A percentile compares a stretch with the other conserved stretches of the same genome.
phyloP scores from a whole-genome alignment of 2,113 vertebrate genomes.

The Gallinago paraguaiae region DNA sequence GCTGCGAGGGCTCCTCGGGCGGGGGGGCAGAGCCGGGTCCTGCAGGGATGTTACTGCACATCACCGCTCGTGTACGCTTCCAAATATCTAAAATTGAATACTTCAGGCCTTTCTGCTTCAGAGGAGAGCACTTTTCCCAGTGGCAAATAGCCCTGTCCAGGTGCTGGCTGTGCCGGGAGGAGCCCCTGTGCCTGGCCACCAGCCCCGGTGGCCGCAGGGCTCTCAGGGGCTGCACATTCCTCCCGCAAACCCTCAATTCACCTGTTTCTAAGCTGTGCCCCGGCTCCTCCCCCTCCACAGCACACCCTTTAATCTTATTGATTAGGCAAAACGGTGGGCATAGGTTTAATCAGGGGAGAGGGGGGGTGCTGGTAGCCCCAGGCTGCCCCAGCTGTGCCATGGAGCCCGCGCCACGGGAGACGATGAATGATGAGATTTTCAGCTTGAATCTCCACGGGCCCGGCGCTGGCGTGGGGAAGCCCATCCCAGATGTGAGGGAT shows the following conservation, averaged over 20 bases:
- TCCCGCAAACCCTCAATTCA: neutral
- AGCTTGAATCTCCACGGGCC: neutral
- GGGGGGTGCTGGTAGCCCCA: neutral
- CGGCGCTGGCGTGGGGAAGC: neutral
- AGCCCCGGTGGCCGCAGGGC: fast-evolving
- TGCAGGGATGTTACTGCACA: neutral
- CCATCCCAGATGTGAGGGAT: neutral
- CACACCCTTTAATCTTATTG: neutral
- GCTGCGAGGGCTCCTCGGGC: neutral
- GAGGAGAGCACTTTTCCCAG: neutral
- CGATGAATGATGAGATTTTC: neutral
- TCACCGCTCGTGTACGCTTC: neutral
- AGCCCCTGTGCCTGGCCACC: fast-evolving
- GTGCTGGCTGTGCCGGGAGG: fast-evolving
- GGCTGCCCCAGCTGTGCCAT: neutral
- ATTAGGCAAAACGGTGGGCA: neutral
- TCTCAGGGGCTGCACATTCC: neutral
- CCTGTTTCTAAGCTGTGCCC: neutral
- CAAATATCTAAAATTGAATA: neutral
- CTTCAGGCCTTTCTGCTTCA: too few relatives aligned
- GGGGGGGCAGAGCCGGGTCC: neutral
- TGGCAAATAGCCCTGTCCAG: neutral
- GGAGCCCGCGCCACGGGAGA: neutral
- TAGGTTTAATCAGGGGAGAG: neutral
- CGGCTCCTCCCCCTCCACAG: neutral